Evolutionary conservation across 2,888 invertebrate genomes (phyloP).

Genomic region (Cryptus armator): DNA sequence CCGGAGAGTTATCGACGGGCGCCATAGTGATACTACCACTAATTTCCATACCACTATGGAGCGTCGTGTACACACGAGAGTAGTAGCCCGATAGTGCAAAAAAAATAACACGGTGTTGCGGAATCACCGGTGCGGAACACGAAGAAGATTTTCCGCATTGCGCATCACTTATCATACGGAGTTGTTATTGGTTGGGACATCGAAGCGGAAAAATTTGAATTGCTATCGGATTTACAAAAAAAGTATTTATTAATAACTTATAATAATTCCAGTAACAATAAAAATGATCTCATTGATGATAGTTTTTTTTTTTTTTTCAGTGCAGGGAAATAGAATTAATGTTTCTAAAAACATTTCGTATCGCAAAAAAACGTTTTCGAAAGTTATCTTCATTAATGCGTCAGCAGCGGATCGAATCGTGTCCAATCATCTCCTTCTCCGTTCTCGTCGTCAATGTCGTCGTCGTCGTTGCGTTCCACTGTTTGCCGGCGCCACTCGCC

Average conservation of each 20-base stretch:
- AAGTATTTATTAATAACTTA: not conserved
- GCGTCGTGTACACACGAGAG: not conserved
- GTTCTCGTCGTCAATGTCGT: not conserved
- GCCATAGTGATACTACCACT: slow-evolving; percentile 76
- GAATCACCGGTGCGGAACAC: not conserved
- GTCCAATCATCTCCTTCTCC: not conserved
- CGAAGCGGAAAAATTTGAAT: slow-evolving; percentile 37
- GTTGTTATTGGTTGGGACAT: slow-evolving; percentile 26
- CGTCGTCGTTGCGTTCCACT: slow-evolving; percentile 36
- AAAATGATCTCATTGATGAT: too few species aligned
- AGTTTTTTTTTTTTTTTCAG: too few species aligned
- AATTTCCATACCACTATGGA: not conserved
- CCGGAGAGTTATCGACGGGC: slow-evolving; percentile 82
- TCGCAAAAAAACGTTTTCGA: not conserved
- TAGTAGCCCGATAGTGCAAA: slow-evolving; percentile 6
- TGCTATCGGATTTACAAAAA: not conserved
- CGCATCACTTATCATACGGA: slow-evolving; percentile 32
- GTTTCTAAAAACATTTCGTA: too few species aligned
- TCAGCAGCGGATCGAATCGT: not conserved
- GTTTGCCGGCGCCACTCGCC: slow-evolving; percentile 67
- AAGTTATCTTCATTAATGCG: not conserved
- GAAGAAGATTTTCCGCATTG: not conserved
- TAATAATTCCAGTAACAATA: not conserved
- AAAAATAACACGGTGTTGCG: slow-evolving; percentile 4
- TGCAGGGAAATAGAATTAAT: too few species aligned